These are phyloP conservation scores for Onychorhynchus coronatus DNA, from an alignment of 2,113 vertebrate species.

Conservation along the genomic window DNA sequence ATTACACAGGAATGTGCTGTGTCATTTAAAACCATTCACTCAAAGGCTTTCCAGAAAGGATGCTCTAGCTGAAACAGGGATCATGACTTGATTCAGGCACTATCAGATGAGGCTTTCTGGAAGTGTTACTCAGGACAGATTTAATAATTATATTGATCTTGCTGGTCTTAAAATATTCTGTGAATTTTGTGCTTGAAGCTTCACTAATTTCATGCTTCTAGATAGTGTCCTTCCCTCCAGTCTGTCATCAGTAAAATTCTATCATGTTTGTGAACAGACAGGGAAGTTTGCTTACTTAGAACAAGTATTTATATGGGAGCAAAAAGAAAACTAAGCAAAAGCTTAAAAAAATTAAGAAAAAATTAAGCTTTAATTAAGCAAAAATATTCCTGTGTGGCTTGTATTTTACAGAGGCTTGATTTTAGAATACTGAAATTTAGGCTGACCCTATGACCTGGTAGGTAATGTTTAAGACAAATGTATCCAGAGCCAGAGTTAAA, in stretches of 20 bases:
- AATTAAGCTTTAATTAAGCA: neutral
- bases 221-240: neutral
- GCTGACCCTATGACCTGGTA: neutral
- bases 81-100: neutral
- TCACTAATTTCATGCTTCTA: neutral
- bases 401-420: neutral
- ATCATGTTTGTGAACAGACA: neutral
- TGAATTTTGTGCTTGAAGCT: neutral
- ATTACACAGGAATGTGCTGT: neutral
- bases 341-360: neutral
- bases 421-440: neutral
- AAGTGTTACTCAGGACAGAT: neutral
- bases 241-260: neutral
- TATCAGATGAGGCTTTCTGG: fast-evolving
- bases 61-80: neutral
- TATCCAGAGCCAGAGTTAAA: neutral
- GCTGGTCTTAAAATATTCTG: neutral
- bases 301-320: neutral
- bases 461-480: neutral
- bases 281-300: neutral
- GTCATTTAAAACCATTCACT: neutral
- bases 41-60: neutral
- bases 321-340: neutral
- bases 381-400: neutral
- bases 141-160: neutral